A percentile compares a stretch with the other conserved stretches of the same genome.
Evolutionary conservation across 2,888 invertebrate genomes (phyloP).

Genomic region (Parnassius mnemosyne): DNA sequence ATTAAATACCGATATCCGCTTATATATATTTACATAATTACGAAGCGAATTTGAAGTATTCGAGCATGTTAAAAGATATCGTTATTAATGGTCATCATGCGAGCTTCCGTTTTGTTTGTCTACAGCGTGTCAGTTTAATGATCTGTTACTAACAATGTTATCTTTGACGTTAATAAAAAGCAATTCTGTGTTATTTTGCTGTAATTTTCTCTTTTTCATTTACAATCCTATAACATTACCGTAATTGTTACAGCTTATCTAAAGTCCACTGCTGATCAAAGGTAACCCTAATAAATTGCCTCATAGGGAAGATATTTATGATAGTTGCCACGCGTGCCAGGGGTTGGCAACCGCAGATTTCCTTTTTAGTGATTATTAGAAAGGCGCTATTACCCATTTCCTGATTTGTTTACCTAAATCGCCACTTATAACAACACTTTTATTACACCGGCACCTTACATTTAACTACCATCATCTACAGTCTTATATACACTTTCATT

Average conservation of each 20-base stretch:
- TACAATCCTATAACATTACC: background rate
- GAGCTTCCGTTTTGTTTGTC: constrained; percentile 17
- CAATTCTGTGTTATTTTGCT: background rate
- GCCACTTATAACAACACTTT: too few relatives aligned
- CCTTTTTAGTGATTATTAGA: too few relatives aligned
- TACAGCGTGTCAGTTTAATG: constrained; percentile 10
- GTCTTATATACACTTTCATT: too few relatives aligned
- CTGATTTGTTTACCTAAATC: too few relatives aligned
- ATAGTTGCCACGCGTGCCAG: too few relatives aligned
- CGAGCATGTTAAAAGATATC: constrained; percentile 17
- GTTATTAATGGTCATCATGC: constrained; percentile 20
- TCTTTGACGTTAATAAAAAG: constrained; percentile 2
- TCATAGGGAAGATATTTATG: too few relatives aligned
- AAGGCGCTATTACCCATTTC: too few relatives aligned
- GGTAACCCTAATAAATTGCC: background rate
- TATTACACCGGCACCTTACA: too few relatives aligned
- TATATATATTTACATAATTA: constrained; percentile 21
- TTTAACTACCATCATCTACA: too few relatives aligned
- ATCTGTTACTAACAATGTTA: constrained; percentile 8
- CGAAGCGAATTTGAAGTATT: constrained; percentile 15
- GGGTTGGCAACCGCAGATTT: too few relatives aligned
- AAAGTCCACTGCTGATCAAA: background rate
- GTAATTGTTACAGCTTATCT: background rate
- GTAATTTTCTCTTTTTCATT: background rate
- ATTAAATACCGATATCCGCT: constrained; percentile 14